Conservation (phyloP, 2,888 invertebrate species). For the Ellobium chinense region DNA sequence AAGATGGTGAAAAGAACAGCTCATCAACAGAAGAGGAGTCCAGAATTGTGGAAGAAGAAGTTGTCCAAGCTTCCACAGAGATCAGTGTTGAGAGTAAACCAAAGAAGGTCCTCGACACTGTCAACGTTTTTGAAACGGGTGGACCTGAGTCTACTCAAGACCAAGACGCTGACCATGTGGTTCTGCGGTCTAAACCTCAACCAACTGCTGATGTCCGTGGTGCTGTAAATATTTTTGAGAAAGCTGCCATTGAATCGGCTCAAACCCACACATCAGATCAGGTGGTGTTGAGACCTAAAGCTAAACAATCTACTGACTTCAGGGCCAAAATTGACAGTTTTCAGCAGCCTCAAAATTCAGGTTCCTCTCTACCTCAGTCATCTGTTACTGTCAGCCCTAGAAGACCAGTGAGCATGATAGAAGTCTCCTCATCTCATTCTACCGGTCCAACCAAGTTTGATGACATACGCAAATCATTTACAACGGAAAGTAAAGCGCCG, state of each 20-base stretch:
- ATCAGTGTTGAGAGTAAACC: not conserved
- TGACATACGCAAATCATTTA: conserved; percentile 18
- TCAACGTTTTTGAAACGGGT: not conserved
- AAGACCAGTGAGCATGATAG: conserved; percentile 37
- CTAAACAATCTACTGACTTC: conserved; percentile 4
- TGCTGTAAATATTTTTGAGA: not conserved
- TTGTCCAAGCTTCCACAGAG: not conserved
- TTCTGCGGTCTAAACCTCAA: not conserved
- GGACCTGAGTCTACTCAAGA: not conserved
- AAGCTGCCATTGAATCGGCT: not conserved
- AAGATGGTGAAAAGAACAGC: too few species aligned
- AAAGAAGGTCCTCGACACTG: not conserved
- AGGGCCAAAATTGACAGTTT: conserved; percentile 6
- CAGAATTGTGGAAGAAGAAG: not conserved
- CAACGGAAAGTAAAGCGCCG: not conserved
- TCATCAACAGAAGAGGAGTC: not conserved
- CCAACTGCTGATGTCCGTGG: not conserved
- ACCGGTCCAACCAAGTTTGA: not conserved
- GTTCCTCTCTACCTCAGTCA: not conserved
- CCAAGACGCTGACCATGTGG: not conserved
- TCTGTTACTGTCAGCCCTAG: not conserved
- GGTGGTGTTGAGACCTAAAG: conserved; percentile 6
- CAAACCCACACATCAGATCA: not conserved
- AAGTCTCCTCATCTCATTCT: not conserved
- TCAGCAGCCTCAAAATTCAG: not conserved